Base-by-base conservation (phyloP, 1,140 invertebrate genomes). In the Penaeus japonicus region DNA sequence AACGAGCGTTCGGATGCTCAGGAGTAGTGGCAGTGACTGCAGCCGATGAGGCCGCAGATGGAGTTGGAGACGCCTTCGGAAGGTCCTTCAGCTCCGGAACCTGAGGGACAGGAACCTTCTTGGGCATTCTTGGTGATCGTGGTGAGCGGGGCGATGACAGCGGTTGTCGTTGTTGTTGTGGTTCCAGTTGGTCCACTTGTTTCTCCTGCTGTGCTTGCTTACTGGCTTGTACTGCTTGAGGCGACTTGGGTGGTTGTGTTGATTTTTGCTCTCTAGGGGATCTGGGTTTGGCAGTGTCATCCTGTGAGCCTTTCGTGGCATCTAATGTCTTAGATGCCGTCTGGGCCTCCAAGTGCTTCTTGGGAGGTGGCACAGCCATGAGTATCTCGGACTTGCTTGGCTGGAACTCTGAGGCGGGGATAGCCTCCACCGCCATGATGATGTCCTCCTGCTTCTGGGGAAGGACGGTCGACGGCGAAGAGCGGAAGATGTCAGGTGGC, bases 31-130 rank as follows among this genome's bases (percentile, higher is more conserved):
- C 27, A n/a, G 47, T 27, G 65, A 53, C 86, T 79, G 27, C 73
- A 12, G 84, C 54, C 27, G 89, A 79, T 17, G 89, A 88, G 30
- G 85, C 24, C n/a, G 80, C 65, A 3, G 89, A 85, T 47, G 89
- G 85, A 32, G 86, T 57, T 18, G 90, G 89, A 27, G 89, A 85
- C 27, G 83, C 39, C 30, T 84, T 85, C 22, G 81, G 85, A n/a
- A 89, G 65, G 35, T 90, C 90, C 80, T 88, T 89, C 35, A 90
- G 59, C 1, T 90, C 90, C 54, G 90, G 90, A 75, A 90, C 86
- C 53, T 89, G 89, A n/a, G 90, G 89, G 7, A 89, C 85, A 84
- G 89, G 80, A 65, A 90, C 90, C 82, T 90, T 90, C 70, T 90
- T 90, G 12, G 88, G 88, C 62, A 90, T 84, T 39, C 90, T 87